Base-by-base conservation (phyloP, 2,888 invertebrate species). In the Calameuta pallipes region DNA sequence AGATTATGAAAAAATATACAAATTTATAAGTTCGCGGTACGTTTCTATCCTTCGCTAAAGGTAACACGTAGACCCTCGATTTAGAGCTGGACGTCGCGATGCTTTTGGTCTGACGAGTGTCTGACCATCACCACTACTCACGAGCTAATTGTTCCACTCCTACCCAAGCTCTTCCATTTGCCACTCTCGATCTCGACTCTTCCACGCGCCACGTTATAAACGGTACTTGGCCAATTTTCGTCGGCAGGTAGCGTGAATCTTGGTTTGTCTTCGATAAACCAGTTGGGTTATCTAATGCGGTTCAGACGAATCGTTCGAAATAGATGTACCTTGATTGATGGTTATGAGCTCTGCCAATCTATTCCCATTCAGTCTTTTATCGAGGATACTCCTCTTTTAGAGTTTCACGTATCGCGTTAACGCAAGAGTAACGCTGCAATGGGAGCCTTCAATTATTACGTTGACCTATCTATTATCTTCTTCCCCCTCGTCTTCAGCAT, bases 101-200 rank as follows among this genome's bases (percentile, higher is more conserved):
- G 75, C 71, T 34, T 33, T 71, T 31, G 71, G 33, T 71, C 31
- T 75, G 78, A 78, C 70, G 69, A 34, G 78, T 75, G 75, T 69
- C 69, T 73, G 71, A 41, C 78, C 76, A 78, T 78, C 69, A 78
- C 78, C 76, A 78, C 78, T 73, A 78, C 78, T 78, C 78, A 78
- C 78, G 36, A 36, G 73, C 75, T 75, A 78, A 78, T 78, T 78
- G 75, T 69, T 73, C 75, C 78, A 68, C 75, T 73, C 73, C 73
- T 75, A 73, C 73, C 33, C 71, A 31, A 34, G 11, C 71, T 31
- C 71, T 23, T 34, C 71, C 33, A 71, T 34, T 34, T 31, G 2
- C 71, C 71, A 31, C 71, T 36, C 33, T 15, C n/a, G 12, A 13
- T 68, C 33, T 31, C 36, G 35, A 13, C 35, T 56, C n/a, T 41